Evolutionary conservation across 2,888 invertebrate genomes (phyloP).

Genomic region (Orthosia gracilis): DNA sequence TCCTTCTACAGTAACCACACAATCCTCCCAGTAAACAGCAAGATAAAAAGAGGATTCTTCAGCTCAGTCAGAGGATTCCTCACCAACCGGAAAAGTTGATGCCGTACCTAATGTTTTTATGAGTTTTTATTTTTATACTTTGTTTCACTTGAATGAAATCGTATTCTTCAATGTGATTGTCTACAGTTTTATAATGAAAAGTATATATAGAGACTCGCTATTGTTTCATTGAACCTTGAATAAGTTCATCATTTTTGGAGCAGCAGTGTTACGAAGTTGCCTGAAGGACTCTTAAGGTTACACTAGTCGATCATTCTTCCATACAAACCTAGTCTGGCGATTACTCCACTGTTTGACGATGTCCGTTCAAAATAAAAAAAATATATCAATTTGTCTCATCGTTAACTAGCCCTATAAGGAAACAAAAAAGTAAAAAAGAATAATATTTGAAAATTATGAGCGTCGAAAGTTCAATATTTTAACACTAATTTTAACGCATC

Average conservation of each 20-base stretch:
- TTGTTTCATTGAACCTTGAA: conserved; percentile 9
- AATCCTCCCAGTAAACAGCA: conserved; percentile 75
- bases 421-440: too few relatives aligned
- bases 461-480: too few relatives aligned
- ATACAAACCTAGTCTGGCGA: too few relatives aligned
- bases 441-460: too few relatives aligned
- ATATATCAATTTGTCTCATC: too few relatives aligned
- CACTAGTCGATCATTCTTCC: too few relatives aligned
- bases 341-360: too few relatives aligned
- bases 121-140: conserved; percentile 52
- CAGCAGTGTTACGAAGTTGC: too few relatives aligned
- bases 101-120: conserved; percentile 35
- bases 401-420: too few relatives aligned
- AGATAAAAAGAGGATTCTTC: conserved; percentile 82
- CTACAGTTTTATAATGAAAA: conserved; percentile 46
- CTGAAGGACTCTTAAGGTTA: too few relatives aligned
- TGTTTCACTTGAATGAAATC: conserved; percentile 40
- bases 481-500: too few relatives aligned
- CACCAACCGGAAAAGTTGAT: conserved; percentile 75
- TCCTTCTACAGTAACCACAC: conserved; percentile 86
- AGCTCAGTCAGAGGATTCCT: conserved; percentile 83
- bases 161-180: conserved; percentile 50
- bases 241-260: background rate
- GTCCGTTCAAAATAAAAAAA: too few relatives aligned
- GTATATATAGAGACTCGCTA: conserved; percentile 45